Conservation (phyloP, 2,113 vertebrate genomes). For the Eupsittula cactorum region DNA sequence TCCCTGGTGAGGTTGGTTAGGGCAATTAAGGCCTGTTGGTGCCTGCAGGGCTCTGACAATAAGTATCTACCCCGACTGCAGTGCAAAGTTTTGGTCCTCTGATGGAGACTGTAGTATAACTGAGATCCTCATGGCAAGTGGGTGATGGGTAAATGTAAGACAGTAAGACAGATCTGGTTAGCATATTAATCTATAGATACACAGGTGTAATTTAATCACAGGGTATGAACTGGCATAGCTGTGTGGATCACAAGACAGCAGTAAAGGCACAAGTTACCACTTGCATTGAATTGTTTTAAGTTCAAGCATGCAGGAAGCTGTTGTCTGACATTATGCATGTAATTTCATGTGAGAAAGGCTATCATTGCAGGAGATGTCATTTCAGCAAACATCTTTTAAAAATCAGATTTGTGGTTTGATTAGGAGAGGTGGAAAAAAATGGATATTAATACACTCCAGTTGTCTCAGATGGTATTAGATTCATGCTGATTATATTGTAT, state of each 20-base stretch:
- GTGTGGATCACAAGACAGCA: neutral
- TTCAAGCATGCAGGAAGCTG: neutral
- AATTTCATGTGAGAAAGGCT: neutral
- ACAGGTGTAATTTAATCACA: neutral
- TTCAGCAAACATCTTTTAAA: neutral
- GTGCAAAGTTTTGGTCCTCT: neutral
- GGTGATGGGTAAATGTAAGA: neutral
- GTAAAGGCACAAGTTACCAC: neutral
- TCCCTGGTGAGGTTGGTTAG: neutral
- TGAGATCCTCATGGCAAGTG: neutral
- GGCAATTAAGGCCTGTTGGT: fast-evolving
- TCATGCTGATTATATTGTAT: neutral
- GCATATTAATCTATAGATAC: neutral
- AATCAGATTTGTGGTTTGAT: neutral
- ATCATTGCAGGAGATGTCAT: neutral
- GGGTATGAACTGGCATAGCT: neutral
- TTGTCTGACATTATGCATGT: neutral
- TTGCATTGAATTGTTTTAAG: fast-evolving
- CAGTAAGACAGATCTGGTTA: neutral
- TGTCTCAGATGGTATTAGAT: neutral
- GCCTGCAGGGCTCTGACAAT: neutral
- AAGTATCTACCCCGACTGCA: fast-evolving
- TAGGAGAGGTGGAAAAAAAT: neutral
- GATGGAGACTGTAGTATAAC: neutral
- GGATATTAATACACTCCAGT: neutral